These are phyloP conservation scores for Sicus ferrugineus DNA, from an alignment of 2,888 invertebrate species.

Conservation along the genomic window DNA sequence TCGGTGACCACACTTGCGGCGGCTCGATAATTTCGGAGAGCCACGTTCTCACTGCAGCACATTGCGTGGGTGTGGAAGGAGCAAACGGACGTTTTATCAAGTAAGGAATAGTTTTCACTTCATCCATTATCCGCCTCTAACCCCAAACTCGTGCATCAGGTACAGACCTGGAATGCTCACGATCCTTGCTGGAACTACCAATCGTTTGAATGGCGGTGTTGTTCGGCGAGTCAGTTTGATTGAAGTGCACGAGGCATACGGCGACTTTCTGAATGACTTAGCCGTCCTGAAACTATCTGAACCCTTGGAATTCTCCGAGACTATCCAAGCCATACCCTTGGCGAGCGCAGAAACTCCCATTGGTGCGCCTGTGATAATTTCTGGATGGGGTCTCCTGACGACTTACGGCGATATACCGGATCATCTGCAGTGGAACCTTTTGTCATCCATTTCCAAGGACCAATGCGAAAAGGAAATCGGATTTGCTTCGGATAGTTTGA, in stretches of 20 bases:
- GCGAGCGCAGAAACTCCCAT: constrained; percentile 41
- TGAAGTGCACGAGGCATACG: constrained; percentile 50
- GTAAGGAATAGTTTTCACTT: not conserved
- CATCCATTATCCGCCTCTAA: not conserved
- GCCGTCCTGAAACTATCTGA: constrained; percentile 50
- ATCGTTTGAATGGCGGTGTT: constrained; percentile 53
- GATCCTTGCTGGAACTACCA: constrained; percentile 43
- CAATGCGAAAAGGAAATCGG: constrained; percentile 42
- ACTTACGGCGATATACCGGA: constrained; percentile 26
- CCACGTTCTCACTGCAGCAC: not conserved
- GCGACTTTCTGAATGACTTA: constrained; percentile 47
- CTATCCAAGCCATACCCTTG: constrained; percentile 47
- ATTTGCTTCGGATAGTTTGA: constrained; percentile 7
- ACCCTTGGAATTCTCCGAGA: constrained; percentile 41
- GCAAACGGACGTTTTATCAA: not conserved
- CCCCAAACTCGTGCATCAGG: constrained; percentile 3
- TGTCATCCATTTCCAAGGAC: constrained; percentile 31
- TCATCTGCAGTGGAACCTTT: not conserved
- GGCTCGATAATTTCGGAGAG: not conserved
- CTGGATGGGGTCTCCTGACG: constrained; percentile 53
- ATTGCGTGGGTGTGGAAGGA: not conserved
- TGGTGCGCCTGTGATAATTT: constrained; percentile 48
- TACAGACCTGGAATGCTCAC: constrained; percentile 29
- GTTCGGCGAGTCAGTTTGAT: constrained; percentile 47
- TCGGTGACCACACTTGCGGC: not conserved